Percentiles rank a stretch among this genome's conserved stretches.
These are phyloP conservation scores for Tryphoninae sp. DNA, from an alignment of 2,888 invertebrate species.

Conservation along the genomic window DNA sequence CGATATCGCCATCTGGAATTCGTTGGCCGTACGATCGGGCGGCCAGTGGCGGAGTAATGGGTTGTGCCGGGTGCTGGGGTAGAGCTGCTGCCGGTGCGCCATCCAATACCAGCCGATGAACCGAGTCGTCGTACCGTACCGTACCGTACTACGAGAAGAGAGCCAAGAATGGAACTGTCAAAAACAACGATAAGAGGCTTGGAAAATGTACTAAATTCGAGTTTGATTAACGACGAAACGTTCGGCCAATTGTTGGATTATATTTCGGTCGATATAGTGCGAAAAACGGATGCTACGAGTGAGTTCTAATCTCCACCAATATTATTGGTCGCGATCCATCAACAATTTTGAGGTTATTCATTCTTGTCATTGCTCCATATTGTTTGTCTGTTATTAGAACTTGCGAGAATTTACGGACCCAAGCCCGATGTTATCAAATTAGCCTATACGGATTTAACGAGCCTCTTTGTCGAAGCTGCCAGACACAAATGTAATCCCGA, in stretches of 20 bases:
- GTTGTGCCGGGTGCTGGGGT: neutral
- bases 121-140: neutral
- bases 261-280: conserved; percentile 67
- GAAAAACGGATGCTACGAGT: conserved; percentile 71
- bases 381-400: conserved; percentile 64
- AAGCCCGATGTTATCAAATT: conserved; percentile 73
- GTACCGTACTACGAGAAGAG: neutral
- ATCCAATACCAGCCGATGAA: conserved; percentile 10
- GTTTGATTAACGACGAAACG: conserved; percentile 70
- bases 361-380: conserved; percentile 26
- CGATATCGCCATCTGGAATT: no score
- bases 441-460: conserved; percentile 73
- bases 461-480: conserved; percentile 75
- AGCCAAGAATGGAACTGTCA: conserved; percentile 72
- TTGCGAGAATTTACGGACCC: conserved; percentile 70
- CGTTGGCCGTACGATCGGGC: neutral
- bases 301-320: conserved; percentile 44
- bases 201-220: conserved; percentile 67
- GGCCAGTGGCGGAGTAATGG: neutral
- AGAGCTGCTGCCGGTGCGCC: no score
- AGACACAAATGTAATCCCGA: conserved; percentile 73
- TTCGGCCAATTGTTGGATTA: conserved; percentile 71
- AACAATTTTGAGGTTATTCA: conserved; percentile 57
- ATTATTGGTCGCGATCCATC: conserved; percentile 3
- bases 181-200: conserved; percentile 68